Conservation (phyloP, 2,113 vertebrate genomes). For the Chionis minor region DNA sequence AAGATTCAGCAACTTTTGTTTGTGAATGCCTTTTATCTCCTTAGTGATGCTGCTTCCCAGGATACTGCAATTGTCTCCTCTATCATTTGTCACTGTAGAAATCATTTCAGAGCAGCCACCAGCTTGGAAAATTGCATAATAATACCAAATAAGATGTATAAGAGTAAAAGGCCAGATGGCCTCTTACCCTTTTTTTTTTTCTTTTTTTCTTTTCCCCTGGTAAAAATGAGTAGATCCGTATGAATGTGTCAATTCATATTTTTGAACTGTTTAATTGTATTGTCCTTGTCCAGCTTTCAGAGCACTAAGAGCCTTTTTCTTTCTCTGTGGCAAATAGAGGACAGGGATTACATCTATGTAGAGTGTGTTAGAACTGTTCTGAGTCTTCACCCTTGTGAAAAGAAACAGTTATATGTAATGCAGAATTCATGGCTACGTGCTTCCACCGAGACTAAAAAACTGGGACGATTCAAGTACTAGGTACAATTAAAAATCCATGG, state of each 20-base stretch:
- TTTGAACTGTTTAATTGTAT: not conserved
- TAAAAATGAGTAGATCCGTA: not conserved
- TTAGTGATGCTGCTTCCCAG: not conserved
- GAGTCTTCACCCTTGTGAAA: not conserved
- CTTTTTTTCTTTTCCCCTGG: not conserved
- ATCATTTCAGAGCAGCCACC: not conserved
- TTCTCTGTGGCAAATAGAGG: not conserved
- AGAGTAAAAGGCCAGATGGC: not conserved
- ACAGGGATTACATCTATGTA: not conserved
- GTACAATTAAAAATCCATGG: not conserved
- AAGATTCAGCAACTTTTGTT: not conserved
- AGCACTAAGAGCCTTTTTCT: not conserved
- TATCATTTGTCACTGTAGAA: not conserved
- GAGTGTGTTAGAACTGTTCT: not conserved
- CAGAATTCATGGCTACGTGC: not conserved
- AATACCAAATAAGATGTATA: not conserved
- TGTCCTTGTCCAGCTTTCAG: not conserved
- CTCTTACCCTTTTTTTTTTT: not conserved
- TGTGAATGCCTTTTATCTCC: not conserved
- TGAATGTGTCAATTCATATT: not conserved
- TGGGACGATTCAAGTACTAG: not conserved
- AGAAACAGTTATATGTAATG: not conserved
- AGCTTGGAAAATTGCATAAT: not conserved
- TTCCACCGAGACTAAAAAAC: not conserved
- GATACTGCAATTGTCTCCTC: not conserved